phyloP scores from a whole-genome alignment of 53 echinoderm and acorn worm genomes.

The Patiria pectinifera region DNA sequence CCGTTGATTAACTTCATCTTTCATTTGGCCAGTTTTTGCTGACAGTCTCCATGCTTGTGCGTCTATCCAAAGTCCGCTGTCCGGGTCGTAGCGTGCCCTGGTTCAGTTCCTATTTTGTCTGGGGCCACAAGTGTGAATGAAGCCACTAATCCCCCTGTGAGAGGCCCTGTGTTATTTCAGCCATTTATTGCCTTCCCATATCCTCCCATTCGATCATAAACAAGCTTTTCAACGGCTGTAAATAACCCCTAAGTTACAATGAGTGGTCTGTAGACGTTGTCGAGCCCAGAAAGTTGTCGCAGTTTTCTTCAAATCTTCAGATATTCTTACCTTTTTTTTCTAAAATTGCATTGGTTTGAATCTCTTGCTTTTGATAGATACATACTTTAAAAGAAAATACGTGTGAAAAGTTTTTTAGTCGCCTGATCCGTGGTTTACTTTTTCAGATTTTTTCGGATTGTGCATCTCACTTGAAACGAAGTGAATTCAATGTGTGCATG shows the following conservation, averaged over 20 bases:
- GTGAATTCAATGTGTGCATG: too few relatives aligned
- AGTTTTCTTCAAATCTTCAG: too few relatives aligned
- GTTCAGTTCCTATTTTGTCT: background rate
- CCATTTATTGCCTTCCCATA: background rate
- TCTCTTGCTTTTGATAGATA: too few relatives aligned
- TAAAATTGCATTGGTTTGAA: too few relatives aligned
- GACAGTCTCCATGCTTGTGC: too few relatives aligned
- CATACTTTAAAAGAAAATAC: too few relatives aligned
- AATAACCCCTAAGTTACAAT: background rate
- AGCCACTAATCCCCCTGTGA: background rate
- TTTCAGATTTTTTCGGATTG: too few relatives aligned
- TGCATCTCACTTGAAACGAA: too few relatives aligned
- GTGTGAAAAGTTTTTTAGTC: too few relatives aligned
- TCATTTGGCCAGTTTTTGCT: background rate
- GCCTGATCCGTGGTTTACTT: too few relatives aligned
- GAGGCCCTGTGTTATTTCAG: background rate
- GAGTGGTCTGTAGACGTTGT: background rate
- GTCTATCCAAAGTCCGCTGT: background rate
- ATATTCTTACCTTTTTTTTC: too few relatives aligned
- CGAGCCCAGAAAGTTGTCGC: background rate
- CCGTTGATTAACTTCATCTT: conserved; percentile 7
- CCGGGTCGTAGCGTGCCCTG: background rate
- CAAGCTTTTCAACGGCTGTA: conserved; percentile 14
- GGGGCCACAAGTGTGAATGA: background rate
- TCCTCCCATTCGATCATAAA: background rate